phyloP scores from a whole-genome alignment of 2,888 invertebrate species.

The Piscicola geometra region DNA sequence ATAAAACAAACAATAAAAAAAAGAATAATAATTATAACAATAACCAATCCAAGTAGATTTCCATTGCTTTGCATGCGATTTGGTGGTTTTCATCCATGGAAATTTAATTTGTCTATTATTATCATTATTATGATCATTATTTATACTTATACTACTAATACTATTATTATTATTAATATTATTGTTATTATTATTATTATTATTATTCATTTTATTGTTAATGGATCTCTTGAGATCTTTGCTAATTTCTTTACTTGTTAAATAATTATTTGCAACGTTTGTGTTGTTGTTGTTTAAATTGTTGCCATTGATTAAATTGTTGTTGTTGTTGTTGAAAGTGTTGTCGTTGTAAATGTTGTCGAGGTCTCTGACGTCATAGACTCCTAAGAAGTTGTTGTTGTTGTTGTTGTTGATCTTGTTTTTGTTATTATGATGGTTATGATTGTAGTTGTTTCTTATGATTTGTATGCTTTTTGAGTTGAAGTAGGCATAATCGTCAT shows the following conservation, averaged over 20 bases:
- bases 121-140: constrained; percentile 4
- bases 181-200: constrained; percentile 22
- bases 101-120: no score
- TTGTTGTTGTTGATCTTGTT: no score
- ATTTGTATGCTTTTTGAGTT: no score
- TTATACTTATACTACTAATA: neutral
- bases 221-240: neutral
- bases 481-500: no score
- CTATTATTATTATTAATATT: constrained; percentile 20
- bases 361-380: no score
- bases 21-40: constrained; percentile 1
- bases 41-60: no score
- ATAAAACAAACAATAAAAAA: neutral
- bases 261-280: neutral
- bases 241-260: neutral
- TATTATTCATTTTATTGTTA: constrained; percentile 15
- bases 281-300: constrained; percentile 16
- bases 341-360: neutral
- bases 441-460: no score
- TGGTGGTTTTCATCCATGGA: no score
- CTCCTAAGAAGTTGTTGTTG: neutral
- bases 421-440: no score
- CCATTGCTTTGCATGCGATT: neutral
- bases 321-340: neutral
- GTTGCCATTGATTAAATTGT: constrained; percentile 18